These are phyloP conservation scores for Eurytoma adleriae DNA, from an alignment of 2,888 invertebrate species.

Conservation along the genomic window DNA sequence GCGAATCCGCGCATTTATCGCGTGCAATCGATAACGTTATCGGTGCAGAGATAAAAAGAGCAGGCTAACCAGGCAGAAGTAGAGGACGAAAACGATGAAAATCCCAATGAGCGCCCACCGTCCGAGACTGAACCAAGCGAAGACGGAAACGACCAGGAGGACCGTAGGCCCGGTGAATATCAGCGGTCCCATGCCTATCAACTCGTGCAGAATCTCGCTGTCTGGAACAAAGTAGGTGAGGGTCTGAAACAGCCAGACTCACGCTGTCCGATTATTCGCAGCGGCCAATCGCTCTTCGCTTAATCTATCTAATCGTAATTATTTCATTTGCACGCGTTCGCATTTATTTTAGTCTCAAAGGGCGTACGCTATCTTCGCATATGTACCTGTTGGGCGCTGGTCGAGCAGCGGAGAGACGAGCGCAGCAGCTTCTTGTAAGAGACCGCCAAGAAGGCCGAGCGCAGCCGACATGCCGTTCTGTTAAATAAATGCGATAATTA, in stretches of 20 bases:
- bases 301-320: background rate
- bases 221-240: constrained; percentile 75
- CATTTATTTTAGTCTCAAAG: background rate
- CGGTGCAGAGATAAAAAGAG: background rate
- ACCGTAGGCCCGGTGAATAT: constrained; percentile 77
- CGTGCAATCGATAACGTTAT: constrained; percentile 17
- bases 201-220: constrained; percentile 77
- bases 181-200: constrained; percentile 76
- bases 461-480: constrained; percentile 70
- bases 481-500: constrained; percentile 16
- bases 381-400: constrained; percentile 64
- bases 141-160: constrained; percentile 75
- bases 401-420: constrained; percentile 64
- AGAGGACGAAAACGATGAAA: constrained; percentile 75
- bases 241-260: constrained; percentile 69
- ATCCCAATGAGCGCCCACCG: constrained; percentile 77
- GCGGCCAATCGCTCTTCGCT: constrained; percentile 4
- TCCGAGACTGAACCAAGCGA: constrained; percentile 76
- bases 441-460: constrained; percentile 70
- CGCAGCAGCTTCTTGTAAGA: constrained; percentile 70
- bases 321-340: background rate
- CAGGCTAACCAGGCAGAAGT: constrained; percentile 59
- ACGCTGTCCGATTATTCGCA: constrained; percentile 36
- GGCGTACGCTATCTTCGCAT: too few species aligned
- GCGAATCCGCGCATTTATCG: constrained; percentile 20